Conservation (phyloP, 2,113 vertebrate species). For the Phalacrocorax pelagicus region DNA sequence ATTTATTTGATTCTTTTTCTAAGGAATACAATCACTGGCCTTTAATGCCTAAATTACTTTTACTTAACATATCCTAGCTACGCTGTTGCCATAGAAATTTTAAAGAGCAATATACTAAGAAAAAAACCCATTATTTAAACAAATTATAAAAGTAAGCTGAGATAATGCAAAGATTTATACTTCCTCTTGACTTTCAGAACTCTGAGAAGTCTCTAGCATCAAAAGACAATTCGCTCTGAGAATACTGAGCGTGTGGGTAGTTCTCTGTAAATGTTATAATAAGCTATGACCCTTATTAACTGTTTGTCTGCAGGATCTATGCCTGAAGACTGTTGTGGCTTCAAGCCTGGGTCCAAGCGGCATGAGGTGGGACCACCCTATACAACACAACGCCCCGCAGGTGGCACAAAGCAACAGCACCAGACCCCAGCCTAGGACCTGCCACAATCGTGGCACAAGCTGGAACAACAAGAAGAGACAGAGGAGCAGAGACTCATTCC, state of each 20-base stretch:
- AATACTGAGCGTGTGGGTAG: background rate
- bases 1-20: background rate
- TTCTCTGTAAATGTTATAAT: rapidly evolving
- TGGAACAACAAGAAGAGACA: background rate
- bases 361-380: background rate
- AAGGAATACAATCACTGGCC: background rate
- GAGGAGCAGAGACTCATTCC: background rate
- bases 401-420: background rate
- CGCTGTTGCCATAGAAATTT: background rate
- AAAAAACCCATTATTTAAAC: background rate
- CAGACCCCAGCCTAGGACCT: background rate
- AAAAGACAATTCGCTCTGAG: background rate
- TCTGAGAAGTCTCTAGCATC: background rate
- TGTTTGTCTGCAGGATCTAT: background rate
- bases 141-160: background rate
- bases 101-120: background rate
- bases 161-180: background rate
- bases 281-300: background rate
- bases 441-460: background rate
- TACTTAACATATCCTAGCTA: background rate
- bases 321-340: background rate
- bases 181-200: background rate
- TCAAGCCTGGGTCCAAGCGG: background rate
- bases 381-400: background rate
- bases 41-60: background rate